Conservation (phyloP, 2,113 vertebrate species). For the Eurystomus gularis region DNA sequence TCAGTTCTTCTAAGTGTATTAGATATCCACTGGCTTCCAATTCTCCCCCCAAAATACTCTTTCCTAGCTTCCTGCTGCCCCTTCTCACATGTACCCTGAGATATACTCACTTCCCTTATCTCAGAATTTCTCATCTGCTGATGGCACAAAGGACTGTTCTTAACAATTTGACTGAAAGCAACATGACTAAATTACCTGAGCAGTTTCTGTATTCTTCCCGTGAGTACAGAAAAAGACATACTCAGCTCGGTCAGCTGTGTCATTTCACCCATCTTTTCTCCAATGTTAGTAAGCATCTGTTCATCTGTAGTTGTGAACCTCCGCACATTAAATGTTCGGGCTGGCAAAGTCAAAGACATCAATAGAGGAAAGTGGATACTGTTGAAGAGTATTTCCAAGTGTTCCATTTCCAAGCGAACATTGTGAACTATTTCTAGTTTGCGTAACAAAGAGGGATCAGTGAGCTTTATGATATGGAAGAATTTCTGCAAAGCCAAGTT, state of each 20-base stretch:
- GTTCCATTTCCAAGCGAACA: constrained; percentile 85
- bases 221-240: constrained; percentile 89
- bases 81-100: neutral
- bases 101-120: neutral
- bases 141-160: neutral
- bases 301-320: constrained; percentile 72
- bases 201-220: constrained; percentile 84
- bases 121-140: neutral
- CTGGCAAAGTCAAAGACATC: constrained; percentile 85
- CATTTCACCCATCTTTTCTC: constrained; percentile 82
- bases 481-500: constrained; percentile 86
- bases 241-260: constrained; percentile 81
- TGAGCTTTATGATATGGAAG: constrained; percentile 84
- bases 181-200: constrained; percentile 77
- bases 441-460: constrained; percentile 71
- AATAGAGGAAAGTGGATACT: constrained; percentile 80
- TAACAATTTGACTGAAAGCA: neutral
- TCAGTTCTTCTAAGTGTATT: neutral
- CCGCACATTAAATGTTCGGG: constrained; percentile 82
- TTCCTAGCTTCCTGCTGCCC: neutral
- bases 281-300: constrained; percentile 74
- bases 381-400: constrained; percentile 86
- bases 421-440: constrained; percentile 93
- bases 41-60: neutral
- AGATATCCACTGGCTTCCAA: neutral